phyloP scores from a whole-genome alignment of 2,888 invertebrate genomes.

The Orthosia gothica region DNA sequence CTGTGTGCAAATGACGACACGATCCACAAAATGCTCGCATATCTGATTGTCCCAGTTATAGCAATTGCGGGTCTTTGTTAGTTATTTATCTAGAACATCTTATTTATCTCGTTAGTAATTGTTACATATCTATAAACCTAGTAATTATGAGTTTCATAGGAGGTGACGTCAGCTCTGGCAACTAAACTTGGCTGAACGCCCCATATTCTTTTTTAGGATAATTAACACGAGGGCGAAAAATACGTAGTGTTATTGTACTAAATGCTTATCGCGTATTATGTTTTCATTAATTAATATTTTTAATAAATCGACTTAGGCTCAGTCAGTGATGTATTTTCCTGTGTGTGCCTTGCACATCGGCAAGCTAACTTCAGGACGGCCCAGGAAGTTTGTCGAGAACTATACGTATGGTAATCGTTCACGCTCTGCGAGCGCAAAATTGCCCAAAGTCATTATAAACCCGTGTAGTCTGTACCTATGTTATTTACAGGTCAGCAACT shows the following conservation, averaged over 20 bases:
- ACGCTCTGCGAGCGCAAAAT: conserved; percentile 31
- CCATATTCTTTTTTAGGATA: conserved; percentile 27
- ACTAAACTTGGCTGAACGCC: conserved; percentile 41
- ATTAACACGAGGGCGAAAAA: conserved; percentile 28
- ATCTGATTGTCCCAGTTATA: conserved; percentile 47
- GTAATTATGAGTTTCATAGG: conserved; percentile 1
- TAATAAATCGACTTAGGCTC: too few species aligned
- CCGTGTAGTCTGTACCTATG: neutral
- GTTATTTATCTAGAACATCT: conserved; percentile 47
- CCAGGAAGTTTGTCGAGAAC: too few species aligned
- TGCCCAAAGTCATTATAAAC: conserved; percentile 29
- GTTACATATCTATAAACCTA: conserved; percentile 2
- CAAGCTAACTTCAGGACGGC: too few species aligned
- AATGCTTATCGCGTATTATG: neutral
- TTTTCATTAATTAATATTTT: neutral
- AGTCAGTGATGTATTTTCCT: too few species aligned
- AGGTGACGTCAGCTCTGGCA: conserved; percentile 45
- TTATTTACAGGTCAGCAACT: conserved; percentile 36
- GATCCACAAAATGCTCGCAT: conserved; percentile 33
- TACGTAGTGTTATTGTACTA: conserved; percentile 14
- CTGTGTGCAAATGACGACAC: conserved; percentile 37
- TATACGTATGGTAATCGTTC: conserved; percentile 11
- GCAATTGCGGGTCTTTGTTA: conserved; percentile 46
- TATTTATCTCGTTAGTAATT: conserved; percentile 34
- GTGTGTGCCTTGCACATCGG: too few species aligned